Conservation (phyloP, 2,888 invertebrate species). For the Thymelicus lineola region DNA sequence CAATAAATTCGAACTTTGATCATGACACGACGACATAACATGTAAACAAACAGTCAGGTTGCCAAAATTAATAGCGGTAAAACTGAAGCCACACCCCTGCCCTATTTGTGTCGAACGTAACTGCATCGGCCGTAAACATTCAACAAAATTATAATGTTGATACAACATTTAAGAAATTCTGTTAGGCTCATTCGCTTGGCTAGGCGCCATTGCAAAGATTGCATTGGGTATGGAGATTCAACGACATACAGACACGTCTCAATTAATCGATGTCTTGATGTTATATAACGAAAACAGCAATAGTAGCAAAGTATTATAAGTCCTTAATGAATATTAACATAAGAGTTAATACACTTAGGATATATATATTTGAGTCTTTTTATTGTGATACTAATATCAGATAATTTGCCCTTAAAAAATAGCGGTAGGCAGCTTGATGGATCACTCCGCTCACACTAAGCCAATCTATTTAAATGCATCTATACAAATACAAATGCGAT, state of each 20-base stretch:
- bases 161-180: conserved; percentile 26
- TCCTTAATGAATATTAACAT: too few relatives aligned
- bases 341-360: too few relatives aligned
- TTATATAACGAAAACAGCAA: too few relatives aligned
- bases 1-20: conserved; percentile 3
- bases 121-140: conserved; percentile 18
- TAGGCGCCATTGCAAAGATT: neutral
- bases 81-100: conserved; percentile 10
- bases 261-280: too few relatives aligned
- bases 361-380: too few relatives aligned
- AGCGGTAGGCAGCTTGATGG: too few relatives aligned
- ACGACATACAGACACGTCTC: neutral
- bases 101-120: conserved; percentile 12
- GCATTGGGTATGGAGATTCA: neutral
- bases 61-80: conserved; percentile 16
- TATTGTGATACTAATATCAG: too few relatives aligned
- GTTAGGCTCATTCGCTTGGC: conserved; percentile 24
- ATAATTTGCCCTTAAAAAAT: too few relatives aligned
- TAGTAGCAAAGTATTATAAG: too few relatives aligned
- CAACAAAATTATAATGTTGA: conserved; percentile 20
- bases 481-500: too few relatives aligned
- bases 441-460: too few relatives aligned
- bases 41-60: conserved; percentile 7
- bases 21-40: conserved; percentile 1
- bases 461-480: too few relatives aligned